Evolutionary conservation across 2,888 invertebrate genomes (phyloP).

Genomic region (Oxycera nigricornis): DNA sequence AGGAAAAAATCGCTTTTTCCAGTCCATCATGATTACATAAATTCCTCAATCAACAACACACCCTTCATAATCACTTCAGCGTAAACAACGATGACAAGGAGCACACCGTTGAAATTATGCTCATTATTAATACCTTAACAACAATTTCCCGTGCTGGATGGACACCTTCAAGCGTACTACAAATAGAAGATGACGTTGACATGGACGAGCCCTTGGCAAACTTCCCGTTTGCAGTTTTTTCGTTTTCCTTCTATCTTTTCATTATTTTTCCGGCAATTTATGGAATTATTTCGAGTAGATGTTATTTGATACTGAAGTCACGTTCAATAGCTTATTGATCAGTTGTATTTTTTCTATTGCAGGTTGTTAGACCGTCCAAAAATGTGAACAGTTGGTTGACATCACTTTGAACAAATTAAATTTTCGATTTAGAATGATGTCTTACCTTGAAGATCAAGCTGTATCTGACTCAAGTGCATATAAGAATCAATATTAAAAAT

Average conservation of each 20-base stretch:
- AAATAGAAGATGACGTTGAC: slow-evolving; percentile 4
- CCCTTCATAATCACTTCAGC: background rate
- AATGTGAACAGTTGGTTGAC: background rate
- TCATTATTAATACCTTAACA: slow-evolving; percentile 23
- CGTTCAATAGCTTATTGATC: slow-evolving; percentile 38
- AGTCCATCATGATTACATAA: background rate
- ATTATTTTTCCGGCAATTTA: slow-evolving; percentile 29
- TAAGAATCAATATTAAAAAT: too few relatives aligned
- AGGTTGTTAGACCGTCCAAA: background rate
- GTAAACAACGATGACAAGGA: background rate
- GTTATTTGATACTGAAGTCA: slow-evolving; percentile 28
- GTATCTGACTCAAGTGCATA: too few relatives aligned
- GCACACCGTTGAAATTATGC: background rate
- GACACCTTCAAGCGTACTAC: slow-evolving; percentile 11
- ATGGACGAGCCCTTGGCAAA: slow-evolving; percentile 28
- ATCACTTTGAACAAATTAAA: background rate
- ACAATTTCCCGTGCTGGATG: slow-evolving; percentile 16
- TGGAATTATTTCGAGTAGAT: slow-evolving; percentile 25
- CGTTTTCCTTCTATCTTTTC: background rate
- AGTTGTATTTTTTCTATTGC: background rate
- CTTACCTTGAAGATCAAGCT: too few relatives aligned
- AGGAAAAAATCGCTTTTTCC: too few relatives aligned
- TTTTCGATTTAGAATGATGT: background rate
- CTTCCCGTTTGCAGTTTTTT: background rate
- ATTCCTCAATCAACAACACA: background rate